phyloP scores from a whole-genome alignment of 2,888 invertebrate species.

The Brachyptera risi region DNA sequence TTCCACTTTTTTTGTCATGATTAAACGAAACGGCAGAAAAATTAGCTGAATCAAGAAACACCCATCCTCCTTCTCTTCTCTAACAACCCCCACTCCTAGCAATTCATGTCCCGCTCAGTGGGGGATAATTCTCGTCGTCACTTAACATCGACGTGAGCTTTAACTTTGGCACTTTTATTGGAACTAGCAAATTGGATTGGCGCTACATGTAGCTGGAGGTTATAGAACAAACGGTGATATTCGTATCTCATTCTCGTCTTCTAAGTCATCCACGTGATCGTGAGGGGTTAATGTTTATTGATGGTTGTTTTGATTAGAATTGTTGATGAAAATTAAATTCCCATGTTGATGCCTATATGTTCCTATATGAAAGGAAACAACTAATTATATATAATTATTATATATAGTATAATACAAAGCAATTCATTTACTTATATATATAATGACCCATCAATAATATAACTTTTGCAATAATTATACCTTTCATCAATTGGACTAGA shows the following conservation, averaged over 20 bases:
- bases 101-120: slow-evolving; percentile 34
- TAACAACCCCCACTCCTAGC: background rate
- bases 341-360: too few relatives aligned
- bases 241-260: background rate
- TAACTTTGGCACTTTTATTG: slow-evolving; percentile 39
- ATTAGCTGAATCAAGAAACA: slow-evolving; percentile 15
- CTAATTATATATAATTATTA: too few relatives aligned
- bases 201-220: slow-evolving; percentile 36
- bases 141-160: slow-evolving; percentile 49
- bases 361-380: too few relatives aligned
- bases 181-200: slow-evolving; percentile 38
- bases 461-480: too few relatives aligned
- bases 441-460: too few relatives aligned
- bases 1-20: too few relatives aligned
- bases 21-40: slow-evolving; percentile 28
- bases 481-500: too few relatives aligned
- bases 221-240: too few relatives aligned
- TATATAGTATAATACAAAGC: too few relatives aligned
- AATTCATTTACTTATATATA: too few relatives aligned
- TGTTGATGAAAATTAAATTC: too few relatives aligned
- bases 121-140: slow-evolving; percentile 50
- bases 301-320: too few relatives aligned
- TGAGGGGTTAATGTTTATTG: background rate
- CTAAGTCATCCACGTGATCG: background rate
- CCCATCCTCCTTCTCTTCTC: background rate